These are phyloP conservation scores for Candoia aspera DNA, from an alignment of 2,113 vertebrate genomes.

Conservation along the genomic window DNA sequence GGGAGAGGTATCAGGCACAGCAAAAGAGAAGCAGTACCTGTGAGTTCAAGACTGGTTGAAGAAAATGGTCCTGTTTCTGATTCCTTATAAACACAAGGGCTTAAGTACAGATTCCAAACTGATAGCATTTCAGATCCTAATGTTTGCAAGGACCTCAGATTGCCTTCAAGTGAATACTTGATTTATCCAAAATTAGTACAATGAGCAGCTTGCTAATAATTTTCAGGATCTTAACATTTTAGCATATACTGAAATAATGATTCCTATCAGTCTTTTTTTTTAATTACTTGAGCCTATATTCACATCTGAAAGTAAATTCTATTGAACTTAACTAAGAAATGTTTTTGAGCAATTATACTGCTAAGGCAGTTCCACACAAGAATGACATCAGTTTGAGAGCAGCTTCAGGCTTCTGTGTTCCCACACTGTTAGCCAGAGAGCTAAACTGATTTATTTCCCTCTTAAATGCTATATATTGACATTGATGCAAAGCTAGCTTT, in stretches of 20 bases:
- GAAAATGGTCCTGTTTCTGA: not conserved
- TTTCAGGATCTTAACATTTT: conserved; percentile 41
- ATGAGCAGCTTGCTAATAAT: conserved; percentile 11
- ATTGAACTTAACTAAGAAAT: not conserved
- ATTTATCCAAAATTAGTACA: conserved; percentile 1
- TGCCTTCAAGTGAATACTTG: conserved; percentile 11
- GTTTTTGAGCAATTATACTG: not conserved
- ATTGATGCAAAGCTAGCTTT: not conserved
- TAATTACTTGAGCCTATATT: not conserved
- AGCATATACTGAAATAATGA: conserved; percentile 26
- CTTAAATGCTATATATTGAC: not conserved
- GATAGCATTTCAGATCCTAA: not conserved
- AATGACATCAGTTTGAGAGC: not conserved
- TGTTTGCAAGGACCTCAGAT: not conserved
- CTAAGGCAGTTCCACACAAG: not conserved
- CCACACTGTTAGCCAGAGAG: not conserved
- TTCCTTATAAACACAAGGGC: conserved; percentile 42
- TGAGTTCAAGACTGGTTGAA: not conserved
- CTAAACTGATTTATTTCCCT: not conserved
- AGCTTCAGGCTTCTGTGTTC: not conserved
- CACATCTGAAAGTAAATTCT: not conserved
- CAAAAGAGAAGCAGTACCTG: not conserved
- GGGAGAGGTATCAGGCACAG: not conserved
- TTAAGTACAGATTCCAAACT: not conserved
- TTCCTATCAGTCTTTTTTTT: conserved; percentile 9